These are phyloP conservation scores for Drosophila elegans DNA, from an alignment of 1,140 invertebrate species.

Conservation along the genomic window DNA sequence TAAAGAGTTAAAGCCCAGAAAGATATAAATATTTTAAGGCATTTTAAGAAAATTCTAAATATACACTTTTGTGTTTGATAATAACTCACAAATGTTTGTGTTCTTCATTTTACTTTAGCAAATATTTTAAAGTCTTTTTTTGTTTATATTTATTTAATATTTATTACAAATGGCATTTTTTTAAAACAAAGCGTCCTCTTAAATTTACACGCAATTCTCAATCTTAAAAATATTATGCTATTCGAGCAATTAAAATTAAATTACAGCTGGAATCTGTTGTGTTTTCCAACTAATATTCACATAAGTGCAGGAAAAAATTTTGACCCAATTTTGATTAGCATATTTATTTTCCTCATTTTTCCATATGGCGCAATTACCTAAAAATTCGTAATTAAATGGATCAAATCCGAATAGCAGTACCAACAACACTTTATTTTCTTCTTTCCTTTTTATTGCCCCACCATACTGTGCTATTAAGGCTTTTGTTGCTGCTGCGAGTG, in stretches of 20 bases:
- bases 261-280: neutral
- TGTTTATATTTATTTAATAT: no score
- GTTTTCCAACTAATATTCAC: neutral
- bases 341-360: neutral
- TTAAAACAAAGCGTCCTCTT: no score
- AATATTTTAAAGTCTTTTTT: no score
- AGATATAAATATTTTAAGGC: neutral
- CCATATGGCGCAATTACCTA: conserved; percentile 28
- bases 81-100: no score
- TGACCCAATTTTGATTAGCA: neutral
- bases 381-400: conserved; percentile 44
- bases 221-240: no score
- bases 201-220: no score
- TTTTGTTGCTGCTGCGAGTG: neutral
- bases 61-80: no score
- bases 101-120: no score
- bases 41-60: no score
- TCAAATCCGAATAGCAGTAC: conserved; percentile 21
- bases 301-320: neutral
- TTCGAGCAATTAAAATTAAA: no score
- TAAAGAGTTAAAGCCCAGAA: neutral
- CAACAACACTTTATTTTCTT: conserved; percentile 26
- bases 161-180: no score
- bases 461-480: conserved; percentile 10
- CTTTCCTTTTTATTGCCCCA: conserved; percentile 29